Conservation (phyloP, 2,888 invertebrate species). For the Cheilosia vulpina region DNA sequence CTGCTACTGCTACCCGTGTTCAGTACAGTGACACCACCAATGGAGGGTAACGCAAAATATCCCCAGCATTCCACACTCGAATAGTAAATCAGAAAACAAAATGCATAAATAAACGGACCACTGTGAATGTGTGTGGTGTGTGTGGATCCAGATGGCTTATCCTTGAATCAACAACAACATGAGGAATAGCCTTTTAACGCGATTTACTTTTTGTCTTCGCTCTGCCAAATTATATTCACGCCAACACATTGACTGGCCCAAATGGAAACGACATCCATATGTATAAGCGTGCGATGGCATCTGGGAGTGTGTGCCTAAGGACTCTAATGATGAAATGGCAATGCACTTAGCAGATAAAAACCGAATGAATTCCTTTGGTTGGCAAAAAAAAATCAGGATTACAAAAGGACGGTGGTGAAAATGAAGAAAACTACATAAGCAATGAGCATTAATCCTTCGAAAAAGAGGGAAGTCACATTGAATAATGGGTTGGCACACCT, state of each 20-base stretch:
- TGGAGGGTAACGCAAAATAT: constrained; percentile 5
- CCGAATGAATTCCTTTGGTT: constrained; percentile 56
- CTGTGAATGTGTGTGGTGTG: background rate
- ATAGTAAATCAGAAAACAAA: constrained; percentile 72
- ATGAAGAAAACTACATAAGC: constrained; percentile 31
- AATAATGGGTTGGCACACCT: constrained; percentile 47
- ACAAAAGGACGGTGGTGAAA: constrained; percentile 6
- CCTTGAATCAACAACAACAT: constrained; percentile 72
- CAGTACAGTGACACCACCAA: constrained; percentile 13
- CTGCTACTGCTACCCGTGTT: constrained; percentile 37
- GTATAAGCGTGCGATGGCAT: constrained; percentile 29
- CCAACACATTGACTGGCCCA: constrained; percentile 21
- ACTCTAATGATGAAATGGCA: constrained; percentile 71
- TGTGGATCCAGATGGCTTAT: constrained; percentile 21
- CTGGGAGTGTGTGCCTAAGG: constrained; percentile 40
- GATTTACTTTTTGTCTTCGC: constrained; percentile 51
- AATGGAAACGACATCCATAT: constrained; percentile 47
- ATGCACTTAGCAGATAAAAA: constrained; percentile 72
- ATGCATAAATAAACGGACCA: constrained; percentile 61
- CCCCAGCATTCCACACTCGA: constrained; percentile 68
- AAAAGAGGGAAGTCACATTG: constrained; percentile 21
- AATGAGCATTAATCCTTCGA: constrained; percentile 49
- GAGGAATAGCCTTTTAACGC: constrained; percentile 73
- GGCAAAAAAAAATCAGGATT: constrained; percentile 35
- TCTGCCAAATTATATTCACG: constrained; percentile 36